A percentile compares a stretch with the other conserved stretches of the same genome.
phyloP scores from a whole-genome alignment of 2,888 invertebrate species.

The Esperia sulphurella region DNA sequence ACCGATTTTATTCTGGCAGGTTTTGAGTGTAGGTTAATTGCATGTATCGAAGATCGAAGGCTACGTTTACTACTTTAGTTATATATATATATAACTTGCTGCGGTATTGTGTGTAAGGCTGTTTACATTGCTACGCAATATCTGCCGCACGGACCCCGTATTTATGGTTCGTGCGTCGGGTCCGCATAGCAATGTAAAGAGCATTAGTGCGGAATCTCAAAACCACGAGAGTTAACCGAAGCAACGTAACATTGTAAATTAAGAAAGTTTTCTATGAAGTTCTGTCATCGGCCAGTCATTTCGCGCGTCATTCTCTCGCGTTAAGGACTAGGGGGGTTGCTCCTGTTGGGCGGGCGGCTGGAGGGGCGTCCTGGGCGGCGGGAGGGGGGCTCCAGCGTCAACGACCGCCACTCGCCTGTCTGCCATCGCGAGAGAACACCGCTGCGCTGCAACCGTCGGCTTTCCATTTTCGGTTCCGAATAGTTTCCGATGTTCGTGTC shows the following conservation, averaged over 20 bases:
- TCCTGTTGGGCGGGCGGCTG: slow-evolving; percentile 66
- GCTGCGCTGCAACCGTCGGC: slow-evolving; percentile 7
- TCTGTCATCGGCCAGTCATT: slow-evolving; percentile 28
- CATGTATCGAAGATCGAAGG: too few species aligned
- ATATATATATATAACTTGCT: too few species aligned
- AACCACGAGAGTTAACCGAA: too few species aligned
- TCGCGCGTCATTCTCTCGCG: slow-evolving; percentile 30
- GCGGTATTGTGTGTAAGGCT: too few species aligned
- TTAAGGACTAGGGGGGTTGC: slow-evolving; percentile 41
- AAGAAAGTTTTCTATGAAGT: slow-evolving; percentile 18
- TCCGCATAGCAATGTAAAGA: too few species aligned
- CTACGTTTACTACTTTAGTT: too few species aligned
- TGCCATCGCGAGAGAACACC: slow-evolving; percentile 54
- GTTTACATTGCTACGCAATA: too few species aligned
- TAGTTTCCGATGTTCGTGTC: neutral
- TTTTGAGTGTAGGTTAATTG: too few species aligned
- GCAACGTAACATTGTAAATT: neutral
- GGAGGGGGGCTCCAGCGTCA: slow-evolving; percentile 65
- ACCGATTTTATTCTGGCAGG: neutral
- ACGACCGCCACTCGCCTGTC: slow-evolving; percentile 73
- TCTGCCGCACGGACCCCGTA: too few species aligned
- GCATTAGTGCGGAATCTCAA: too few species aligned
- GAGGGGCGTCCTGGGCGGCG: slow-evolving; percentile 54
- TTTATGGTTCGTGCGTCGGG: too few species aligned
- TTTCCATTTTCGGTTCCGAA: too few species aligned